These are phyloP conservation scores for Cryptops parisi DNA, from an alignment of 2,888 invertebrate genomes.

Conservation along the genomic window DNA sequence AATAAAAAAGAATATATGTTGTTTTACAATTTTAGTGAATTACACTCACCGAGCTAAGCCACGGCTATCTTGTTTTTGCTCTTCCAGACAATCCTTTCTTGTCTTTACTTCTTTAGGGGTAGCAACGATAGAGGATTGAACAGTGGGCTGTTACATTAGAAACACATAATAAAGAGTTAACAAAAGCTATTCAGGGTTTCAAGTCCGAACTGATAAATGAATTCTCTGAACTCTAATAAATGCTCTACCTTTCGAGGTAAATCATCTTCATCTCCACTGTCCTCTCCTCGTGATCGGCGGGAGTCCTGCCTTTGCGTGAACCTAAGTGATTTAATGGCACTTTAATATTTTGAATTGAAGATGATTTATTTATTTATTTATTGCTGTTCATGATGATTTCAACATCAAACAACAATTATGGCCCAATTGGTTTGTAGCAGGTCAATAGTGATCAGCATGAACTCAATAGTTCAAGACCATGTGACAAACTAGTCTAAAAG, in stretches of 20 bases:
- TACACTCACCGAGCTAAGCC: constrained; percentile 41
- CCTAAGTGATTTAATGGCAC: too few species aligned
- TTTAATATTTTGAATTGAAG: too few species aligned
- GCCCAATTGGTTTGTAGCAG: too few species aligned
- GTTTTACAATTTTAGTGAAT: not conserved
- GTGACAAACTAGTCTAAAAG: too few species aligned
- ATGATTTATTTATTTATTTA: too few species aligned
- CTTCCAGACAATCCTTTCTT: constrained; percentile 60
- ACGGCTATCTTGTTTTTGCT: constrained; percentile 67
- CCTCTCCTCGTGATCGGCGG: constrained; percentile 23
- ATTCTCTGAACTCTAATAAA: too few species aligned
- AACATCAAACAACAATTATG: too few species aligned
- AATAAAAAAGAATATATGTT: not conserved
- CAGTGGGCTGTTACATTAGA: constrained; percentile 45
- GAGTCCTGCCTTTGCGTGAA: constrained; percentile 23
- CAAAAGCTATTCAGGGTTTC: too few species aligned
- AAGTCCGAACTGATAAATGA: too few species aligned
- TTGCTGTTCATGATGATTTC: too few species aligned
- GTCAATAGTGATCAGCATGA: too few species aligned
- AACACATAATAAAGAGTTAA: constrained; percentile 24
- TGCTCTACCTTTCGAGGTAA: constrained; percentile 25
- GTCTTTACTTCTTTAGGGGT: constrained; percentile 64
- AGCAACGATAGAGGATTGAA: constrained; percentile 59
- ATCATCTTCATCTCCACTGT: constrained; percentile 33
- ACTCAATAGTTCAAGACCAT: too few species aligned